These are phyloP conservation scores for Epizoanthus scotinus DNA, from an alignment of 92 coral and sea anemone species.

Conservation along the genomic window DNA sequence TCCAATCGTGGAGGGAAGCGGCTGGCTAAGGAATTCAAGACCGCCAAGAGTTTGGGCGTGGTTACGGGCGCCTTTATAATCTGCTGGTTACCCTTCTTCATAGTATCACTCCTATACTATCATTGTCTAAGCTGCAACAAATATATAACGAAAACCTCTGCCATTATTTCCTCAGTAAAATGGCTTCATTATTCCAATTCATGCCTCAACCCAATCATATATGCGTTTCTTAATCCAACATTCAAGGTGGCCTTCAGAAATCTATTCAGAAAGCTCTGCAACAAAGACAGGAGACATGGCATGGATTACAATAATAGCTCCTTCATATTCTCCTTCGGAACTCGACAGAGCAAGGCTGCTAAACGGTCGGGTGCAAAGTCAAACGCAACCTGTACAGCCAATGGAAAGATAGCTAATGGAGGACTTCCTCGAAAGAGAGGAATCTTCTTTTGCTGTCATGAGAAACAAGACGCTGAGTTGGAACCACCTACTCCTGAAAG, in stretches of 20 bases:
- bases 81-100: constrained; percentile 95
- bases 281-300: constrained; percentile 17
- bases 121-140: constrained; percentile 57
- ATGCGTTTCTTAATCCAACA: constrained; percentile 93
- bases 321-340: constrained; percentile 37
- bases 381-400: neutral
- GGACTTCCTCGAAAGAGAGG: constrained; percentile 7
- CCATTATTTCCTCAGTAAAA: constrained; percentile 73
- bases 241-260: constrained; percentile 85
- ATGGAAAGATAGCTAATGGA: constrained; percentile 7
- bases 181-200: constrained; percentile 97
- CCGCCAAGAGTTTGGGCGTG: constrained; percentile 95
- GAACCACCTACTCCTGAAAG: constrained; percentile 20
- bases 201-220: constrained; percentile 96
- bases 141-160: constrained; percentile 54
- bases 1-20: constrained; percentile 85
- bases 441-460: constrained; percentile 2
- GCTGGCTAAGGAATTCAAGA: constrained; percentile 88
- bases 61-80: constrained; percentile 91
- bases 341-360: constrained; percentile 29
- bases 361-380: neutral
- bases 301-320: constrained; percentile 50
- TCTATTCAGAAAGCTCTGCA: constrained; percentile 57
- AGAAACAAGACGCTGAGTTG: neutral
- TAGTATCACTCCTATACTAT: constrained; percentile 60